These are phyloP conservation scores for Clarias laeviceps DNA, from an alignment of 2,797 vertebrate genomes.

Conservation along the genomic window DNA sequence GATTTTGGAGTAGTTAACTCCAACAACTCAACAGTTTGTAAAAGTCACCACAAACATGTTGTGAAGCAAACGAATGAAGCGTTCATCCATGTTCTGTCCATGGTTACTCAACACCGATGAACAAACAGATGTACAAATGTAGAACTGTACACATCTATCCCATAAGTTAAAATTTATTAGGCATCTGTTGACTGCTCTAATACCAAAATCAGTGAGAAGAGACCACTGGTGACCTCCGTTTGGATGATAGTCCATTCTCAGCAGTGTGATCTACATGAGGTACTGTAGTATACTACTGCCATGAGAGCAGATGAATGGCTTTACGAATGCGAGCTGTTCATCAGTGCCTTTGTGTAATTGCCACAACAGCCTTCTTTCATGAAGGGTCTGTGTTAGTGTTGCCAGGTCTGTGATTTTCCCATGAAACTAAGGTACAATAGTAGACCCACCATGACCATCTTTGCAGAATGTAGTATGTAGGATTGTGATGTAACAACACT, in stretches of 20 bases:
- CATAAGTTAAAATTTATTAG: neutral
- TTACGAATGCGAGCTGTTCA: neutral
- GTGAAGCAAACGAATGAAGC: neutral
- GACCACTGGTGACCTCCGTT: neutral
- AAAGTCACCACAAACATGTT: neutral
- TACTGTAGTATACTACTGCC: neutral
- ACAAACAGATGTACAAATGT: neutral
- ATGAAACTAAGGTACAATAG: neutral
- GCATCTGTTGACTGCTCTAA: neutral
- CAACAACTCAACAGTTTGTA: neutral
- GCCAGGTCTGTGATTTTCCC: slow-evolving; percentile 6
- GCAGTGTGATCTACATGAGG: neutral
- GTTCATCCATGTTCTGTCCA: neutral
- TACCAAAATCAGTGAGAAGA: neutral
- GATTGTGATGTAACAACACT: neutral
- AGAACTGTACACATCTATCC: neutral
- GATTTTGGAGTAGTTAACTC: neutral
- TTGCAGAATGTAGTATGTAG: neutral
- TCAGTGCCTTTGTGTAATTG: slow-evolving; percentile 14
- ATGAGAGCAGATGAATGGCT: neutral
- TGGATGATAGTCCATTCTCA: neutral
- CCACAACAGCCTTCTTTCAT: slow-evolving; percentile 14
- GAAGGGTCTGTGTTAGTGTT: slow-evolving; percentile 6
- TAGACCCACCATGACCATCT: too few species aligned
- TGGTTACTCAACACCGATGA: neutral